These are phyloP conservation scores for Erithacus rubecula DNA, from an alignment of 2,797 vertebrate species.

Conservation along the genomic window DNA sequence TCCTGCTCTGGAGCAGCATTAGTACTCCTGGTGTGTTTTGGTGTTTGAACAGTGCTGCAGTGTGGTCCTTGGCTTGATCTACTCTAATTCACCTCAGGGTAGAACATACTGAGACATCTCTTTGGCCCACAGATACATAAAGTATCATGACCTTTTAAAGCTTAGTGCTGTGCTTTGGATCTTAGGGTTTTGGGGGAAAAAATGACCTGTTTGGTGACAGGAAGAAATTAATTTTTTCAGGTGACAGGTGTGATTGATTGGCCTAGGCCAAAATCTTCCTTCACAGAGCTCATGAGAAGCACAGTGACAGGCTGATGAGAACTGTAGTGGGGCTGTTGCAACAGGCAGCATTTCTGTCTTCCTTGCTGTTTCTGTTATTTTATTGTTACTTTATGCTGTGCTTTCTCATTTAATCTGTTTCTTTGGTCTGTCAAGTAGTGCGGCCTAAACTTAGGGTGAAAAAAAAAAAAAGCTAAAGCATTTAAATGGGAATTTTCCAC, in stretches of 20 bases:
- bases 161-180: not conserved
- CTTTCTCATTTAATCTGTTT: not conserved
- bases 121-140: not conserved
- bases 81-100: not conserved
- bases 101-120: not conserved
- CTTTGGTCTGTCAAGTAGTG: not conserved
- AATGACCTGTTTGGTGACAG: not conserved
- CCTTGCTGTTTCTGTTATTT: not conserved
- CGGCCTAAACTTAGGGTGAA: not conserved
- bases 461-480: not conserved
- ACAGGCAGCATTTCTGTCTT: not conserved
- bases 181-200: not conserved
- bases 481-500: not conserved
- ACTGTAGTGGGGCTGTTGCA: not conserved
- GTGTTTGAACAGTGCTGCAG: not conserved
- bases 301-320: accelerated
- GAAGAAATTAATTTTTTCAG: not conserved
- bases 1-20: not conserved
- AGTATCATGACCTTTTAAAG: not conserved
- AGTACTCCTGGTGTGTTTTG: not conserved
- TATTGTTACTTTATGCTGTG: not conserved
- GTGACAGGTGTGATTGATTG: not conserved
- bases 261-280: not conserved
- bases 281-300: not conserved
- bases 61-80: not conserved